Conservation (phyloP, 2,888 invertebrate genomes). For the Harpalus rufipes region DNA sequence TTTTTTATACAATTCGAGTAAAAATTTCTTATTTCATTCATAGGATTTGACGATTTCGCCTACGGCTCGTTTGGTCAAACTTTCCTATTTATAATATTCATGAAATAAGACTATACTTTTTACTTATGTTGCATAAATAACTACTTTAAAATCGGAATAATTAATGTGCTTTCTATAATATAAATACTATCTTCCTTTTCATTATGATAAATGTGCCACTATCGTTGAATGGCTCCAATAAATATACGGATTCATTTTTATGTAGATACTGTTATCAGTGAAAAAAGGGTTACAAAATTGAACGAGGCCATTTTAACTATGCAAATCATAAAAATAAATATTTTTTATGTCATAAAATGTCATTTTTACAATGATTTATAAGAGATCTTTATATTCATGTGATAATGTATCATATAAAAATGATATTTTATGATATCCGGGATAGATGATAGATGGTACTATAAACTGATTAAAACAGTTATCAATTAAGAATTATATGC, state of each 20-base stretch:
- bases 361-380: slow-evolving; percentile 32
- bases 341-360: slow-evolving; percentile 29
- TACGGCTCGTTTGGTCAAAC: too few species aligned
- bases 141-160: neutral
- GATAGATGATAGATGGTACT: slow-evolving; percentile 30
- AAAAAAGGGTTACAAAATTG: slow-evolving; percentile 41
- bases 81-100: too few species aligned
- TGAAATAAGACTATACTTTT: too few species aligned
- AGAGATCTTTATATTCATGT: slow-evolving; percentile 19
- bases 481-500: slow-evolving; percentile 31
- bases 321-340: slow-evolving; percentile 35
- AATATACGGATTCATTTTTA: slow-evolving; percentile 34
- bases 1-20: too few species aligned
- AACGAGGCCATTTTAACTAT: slow-evolving; percentile 37
- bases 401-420: slow-evolving; percentile 34
- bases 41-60: too few species aligned
- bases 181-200: slow-evolving; percentile 1
- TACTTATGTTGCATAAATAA: too few species aligned
- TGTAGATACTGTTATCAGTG: slow-evolving; percentile 35
- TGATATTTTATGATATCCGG: slow-evolving; percentile 40
- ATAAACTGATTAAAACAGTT: slow-evolving; percentile 12
- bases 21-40: too few species aligned
- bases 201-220: slow-evolving; percentile 2
- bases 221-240: slow-evolving; percentile 39
- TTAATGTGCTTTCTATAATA: neutral